A percentile compares a stretch with the other conserved stretches of the same genome.
These are phyloP conservation scores for Tonatia bakeri DNA, from an alignment of 2,113 vertebrate genomes.

Conservation along the genomic window DNA sequence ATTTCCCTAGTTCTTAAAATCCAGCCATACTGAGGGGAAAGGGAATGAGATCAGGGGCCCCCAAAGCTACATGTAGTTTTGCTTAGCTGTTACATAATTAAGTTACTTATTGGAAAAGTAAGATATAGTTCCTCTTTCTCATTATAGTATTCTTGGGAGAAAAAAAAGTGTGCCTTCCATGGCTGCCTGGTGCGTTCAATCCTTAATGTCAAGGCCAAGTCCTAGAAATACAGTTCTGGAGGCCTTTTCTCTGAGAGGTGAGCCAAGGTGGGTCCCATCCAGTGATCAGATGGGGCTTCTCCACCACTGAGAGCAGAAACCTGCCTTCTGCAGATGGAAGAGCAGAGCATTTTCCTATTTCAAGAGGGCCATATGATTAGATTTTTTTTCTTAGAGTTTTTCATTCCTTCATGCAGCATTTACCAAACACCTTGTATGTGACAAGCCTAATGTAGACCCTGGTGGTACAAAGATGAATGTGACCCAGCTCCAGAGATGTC, in stretches of 20 bases:
- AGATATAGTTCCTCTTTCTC: not conserved
- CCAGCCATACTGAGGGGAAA: not conserved
- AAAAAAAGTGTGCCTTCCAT: not conserved
- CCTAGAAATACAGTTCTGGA: not conserved
- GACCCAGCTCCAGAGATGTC: not conserved
- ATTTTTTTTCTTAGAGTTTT: not conserved
- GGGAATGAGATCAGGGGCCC: not conserved
- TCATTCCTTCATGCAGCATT: not conserved
- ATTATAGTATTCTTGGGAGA: not conserved
- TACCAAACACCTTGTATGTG: not conserved
- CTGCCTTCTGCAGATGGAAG: not conserved
- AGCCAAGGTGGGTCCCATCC: not conserved
- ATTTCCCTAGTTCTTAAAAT: not conserved
- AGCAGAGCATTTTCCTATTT: not conserved
- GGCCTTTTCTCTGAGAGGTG: not conserved
- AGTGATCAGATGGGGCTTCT: not conserved
- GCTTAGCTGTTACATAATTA: not conserved
- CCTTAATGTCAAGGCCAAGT: not conserved
- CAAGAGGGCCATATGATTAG: not conserved
- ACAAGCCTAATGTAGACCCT: not conserved
- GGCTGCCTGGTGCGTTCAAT: not conserved
- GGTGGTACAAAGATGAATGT: not conserved
- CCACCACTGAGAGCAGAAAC: not conserved
- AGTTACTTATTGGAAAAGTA: conserved; percentile 10
- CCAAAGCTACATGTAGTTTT: not conserved